These are phyloP conservation scores for Nyctereutes procyonoides DNA, from an alignment of 2,113 vertebrate genomes.

Conservation along the genomic window DNA sequence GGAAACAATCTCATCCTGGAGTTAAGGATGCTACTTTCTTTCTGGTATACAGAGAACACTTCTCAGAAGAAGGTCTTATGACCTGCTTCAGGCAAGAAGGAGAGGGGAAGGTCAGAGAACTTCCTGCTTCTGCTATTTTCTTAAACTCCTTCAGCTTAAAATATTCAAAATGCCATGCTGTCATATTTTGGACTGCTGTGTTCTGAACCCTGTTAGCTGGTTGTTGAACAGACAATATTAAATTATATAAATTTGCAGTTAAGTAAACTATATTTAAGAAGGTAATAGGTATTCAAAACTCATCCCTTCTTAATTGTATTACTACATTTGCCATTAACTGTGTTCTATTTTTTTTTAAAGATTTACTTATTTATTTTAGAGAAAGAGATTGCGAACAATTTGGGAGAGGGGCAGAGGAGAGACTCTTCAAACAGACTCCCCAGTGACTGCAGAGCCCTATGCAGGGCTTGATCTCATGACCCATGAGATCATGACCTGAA, in stretches of 20 bases:
- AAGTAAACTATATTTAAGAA: background rate
- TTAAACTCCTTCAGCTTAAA: background rate
- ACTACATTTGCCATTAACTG: background rate
- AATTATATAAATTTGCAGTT: background rate
- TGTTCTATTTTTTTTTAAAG: background rate
- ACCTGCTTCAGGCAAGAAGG: background rate
- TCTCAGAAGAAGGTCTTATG: background rate
- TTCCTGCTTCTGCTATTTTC: background rate
- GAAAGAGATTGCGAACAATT: background rate
- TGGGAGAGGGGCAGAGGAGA: background rate
- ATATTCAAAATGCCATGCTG: background rate
- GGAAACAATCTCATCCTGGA: background rate
- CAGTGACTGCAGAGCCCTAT: background rate
- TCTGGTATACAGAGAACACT: background rate
- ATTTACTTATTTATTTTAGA: background rate
- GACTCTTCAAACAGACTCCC: background rate
- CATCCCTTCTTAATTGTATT: background rate
- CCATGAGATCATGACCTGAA: background rate
- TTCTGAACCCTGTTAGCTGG: background rate
- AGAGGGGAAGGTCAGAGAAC: background rate
- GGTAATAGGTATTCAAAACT: background rate
- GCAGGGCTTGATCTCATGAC: background rate
- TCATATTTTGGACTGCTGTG: background rate
- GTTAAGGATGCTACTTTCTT: background rate
- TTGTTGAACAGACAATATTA: background rate